Base-by-base conservation (phyloP, 64 coral and sea anemone genomes). In the Acropora yongei region DNA sequence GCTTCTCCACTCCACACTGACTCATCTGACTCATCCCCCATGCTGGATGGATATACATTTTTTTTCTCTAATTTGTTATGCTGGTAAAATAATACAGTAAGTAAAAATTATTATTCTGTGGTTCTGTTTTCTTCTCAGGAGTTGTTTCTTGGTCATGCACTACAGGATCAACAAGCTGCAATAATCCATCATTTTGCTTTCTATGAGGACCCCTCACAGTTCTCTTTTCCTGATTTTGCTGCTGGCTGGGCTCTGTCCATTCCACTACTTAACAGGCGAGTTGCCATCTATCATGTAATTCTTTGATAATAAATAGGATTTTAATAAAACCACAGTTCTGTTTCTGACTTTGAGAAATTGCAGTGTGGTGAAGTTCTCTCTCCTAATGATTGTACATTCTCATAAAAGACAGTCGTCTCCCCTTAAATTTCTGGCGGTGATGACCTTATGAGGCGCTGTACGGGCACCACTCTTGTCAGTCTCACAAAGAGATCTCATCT, bases 121-220 rank as follows among this genome's bases (percentile, higher is more conserved):
- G 51, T 55, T 55, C 10, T 55, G 6, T 63, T 8, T 7, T 63
- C 6, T 63, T 63, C 11, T 63, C 86, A 99, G 97, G 77, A 93
- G 30, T 42, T 93, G 7, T 99, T 99, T 91, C 84, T 99, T 79
- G 97, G 97, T 30, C 94, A 92, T 80, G 97, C 88, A 2, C 74
- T 99, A 55, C 97, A 99, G 77, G 97, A 99, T 76, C 48, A 45
- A 8, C 43, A 78, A 5, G 88, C 97, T 8, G 94, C 94, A 58
- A 99, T 99, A 65, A 99, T 99, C 44, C 97, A 99, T 77, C 97
- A 99, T 80, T 99, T 99, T 99, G 97, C 97, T 60, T 99, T 99
- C 77, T 68, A 74, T 89, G 91, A 96, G 78, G 94, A 99, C 16
- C 91, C 90, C 3, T 96, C 97, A 1, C 79, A 99, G 74, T 99